Percentiles rank a stretch among this genome's conserved stretches.
These are phyloP conservation scores for Blastobasis adustella DNA, from an alignment of 2,888 invertebrate species.

Conservation along the genomic window DNA sequence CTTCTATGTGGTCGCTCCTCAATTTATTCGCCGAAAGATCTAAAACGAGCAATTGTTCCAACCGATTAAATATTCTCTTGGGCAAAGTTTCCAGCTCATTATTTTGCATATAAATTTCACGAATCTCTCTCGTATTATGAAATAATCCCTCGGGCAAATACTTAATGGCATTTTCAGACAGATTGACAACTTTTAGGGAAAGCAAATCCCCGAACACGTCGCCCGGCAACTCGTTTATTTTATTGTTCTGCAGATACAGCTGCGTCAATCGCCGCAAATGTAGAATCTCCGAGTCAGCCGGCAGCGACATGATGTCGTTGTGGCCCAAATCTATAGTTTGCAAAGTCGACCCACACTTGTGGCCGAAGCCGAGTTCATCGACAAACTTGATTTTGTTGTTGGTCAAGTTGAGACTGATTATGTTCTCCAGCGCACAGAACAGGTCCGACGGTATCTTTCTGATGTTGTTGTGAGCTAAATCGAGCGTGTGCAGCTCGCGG, in stretches of 20 bases:
- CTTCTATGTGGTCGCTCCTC: conserved; percentile 89
- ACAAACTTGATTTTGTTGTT: conserved; percentile 87
- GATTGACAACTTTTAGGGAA: conserved; percentile 86
- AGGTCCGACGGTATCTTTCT: conserved; percentile 84
- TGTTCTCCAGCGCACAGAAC: conserved; percentile 86
- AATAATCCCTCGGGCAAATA: conserved; percentile 88
- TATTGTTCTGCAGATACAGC: conserved; percentile 88
- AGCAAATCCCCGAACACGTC: conserved; percentile 87
- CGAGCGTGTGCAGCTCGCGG: conserved; percentile 84
- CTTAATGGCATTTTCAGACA: conserved; percentile 89
- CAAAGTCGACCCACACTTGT: conserved; percentile 79
- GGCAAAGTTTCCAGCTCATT: conserved; percentile 90
- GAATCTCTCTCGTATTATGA: conserved; percentile 85
- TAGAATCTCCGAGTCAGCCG: conserved; percentile 85
- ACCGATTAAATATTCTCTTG: conserved; percentile 86
- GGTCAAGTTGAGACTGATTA: conserved; percentile 89
- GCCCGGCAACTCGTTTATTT: conserved; percentile 83
- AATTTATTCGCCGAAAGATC: conserved; percentile 91
- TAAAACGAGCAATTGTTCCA: conserved; percentile 89
- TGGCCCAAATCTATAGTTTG: conserved; percentile 86
- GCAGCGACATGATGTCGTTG: conserved; percentile 84
- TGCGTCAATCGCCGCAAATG: conserved; percentile 86
- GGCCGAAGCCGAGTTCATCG: conserved; percentile 82
- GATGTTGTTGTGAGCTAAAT: conserved; percentile 87
- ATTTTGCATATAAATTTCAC: conserved; percentile 89